Evolutionary conservation across 2,888 invertebrate species (phyloP).

Genomic region (Caenorhabditis sulstoni): DNA sequence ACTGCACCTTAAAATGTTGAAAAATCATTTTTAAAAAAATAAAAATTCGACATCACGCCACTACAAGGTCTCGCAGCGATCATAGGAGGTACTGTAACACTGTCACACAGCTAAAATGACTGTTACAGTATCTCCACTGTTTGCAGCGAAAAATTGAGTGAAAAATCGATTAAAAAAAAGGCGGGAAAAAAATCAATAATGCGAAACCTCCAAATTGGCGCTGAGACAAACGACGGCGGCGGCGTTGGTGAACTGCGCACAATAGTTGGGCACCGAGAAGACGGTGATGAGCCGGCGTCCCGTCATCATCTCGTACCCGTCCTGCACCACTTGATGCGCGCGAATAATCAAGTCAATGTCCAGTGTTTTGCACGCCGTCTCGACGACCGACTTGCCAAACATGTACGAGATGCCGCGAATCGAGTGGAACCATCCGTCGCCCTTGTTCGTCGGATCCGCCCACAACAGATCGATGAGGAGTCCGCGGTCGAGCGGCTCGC

Average conservation of each 20-base stretch:
- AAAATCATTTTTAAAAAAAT: too few relatives aligned
- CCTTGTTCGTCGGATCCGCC: conserved; percentile 77
- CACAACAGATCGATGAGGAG: conserved; percentile 75
- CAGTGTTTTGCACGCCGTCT: conserved; percentile 65
- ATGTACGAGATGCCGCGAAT: conserved; percentile 73
- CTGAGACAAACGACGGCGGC: conserved; percentile 75
- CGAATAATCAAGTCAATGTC: conserved; percentile 74
- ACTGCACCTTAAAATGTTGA: too few relatives aligned
- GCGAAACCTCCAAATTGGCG: conserved; percentile 66
- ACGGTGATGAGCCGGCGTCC: conserved; percentile 74
- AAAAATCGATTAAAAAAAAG: too few relatives aligned
- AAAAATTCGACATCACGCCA: too few relatives aligned
- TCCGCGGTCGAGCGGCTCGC: conserved; percentile 74
- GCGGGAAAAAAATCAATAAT: too few relatives aligned
- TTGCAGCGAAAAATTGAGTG: too few relatives aligned
- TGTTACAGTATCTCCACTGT: too few relatives aligned
- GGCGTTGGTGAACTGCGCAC: conserved; percentile 72
- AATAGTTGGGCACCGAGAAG: conserved; percentile 76
- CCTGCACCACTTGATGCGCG: conserved; percentile 76
- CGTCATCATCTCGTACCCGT: conserved; percentile 74
- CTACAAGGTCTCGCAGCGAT: too few relatives aligned
- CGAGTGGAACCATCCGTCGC: conserved; percentile 71
- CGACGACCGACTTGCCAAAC: conserved; percentile 73
- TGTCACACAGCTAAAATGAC: too few relatives aligned
- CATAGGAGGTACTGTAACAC: too few relatives aligned